A percentile compares a stretch with the other conserved stretches of the same genome.
Evolutionary conservation across 2,888 invertebrate species (phyloP).

Genomic region (Frankliniella intonsa): DNA sequence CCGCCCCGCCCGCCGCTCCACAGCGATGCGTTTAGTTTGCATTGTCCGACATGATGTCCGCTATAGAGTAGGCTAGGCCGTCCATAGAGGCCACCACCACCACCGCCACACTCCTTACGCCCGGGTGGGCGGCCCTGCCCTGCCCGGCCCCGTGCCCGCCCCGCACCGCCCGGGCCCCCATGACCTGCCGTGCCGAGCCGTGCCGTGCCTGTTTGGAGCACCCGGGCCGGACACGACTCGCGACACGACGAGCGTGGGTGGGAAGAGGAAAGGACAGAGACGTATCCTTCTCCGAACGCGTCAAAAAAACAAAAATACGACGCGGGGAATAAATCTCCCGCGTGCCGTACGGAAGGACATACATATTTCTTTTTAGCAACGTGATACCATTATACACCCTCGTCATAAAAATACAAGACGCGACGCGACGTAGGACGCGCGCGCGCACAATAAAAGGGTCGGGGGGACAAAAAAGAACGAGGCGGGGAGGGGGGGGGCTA

Average conservation of each 20-base stretch:
- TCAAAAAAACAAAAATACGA: too few species aligned
- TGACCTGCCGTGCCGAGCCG: background rate
- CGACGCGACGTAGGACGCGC: background rate
- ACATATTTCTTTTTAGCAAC: background rate
- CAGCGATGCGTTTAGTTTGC: background rate
- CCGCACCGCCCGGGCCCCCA: background rate
- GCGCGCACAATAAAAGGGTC: background rate
- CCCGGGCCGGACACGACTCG: background rate
- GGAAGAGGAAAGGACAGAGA: background rate
- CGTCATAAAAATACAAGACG: background rate
- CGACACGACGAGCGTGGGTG: background rate
- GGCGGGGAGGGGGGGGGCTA: background rate
- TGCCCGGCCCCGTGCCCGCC: background rate
- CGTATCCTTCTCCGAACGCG: background rate
- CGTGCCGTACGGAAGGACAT: background rate
- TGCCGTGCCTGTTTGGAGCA: background rate
- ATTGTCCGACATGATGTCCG: background rate
- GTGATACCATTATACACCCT: too few species aligned
- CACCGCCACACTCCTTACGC: background rate
- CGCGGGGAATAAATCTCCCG: background rate
- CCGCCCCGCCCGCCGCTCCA: background rate
- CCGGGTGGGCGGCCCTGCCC: background rate
- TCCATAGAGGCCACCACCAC: too few species aligned
- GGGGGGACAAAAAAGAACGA: background rate
- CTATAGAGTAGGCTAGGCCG: too few species aligned